phyloP scores from a whole-genome alignment of 2,113 vertebrate genomes.

The Melanerpes formicivorus region DNA sequence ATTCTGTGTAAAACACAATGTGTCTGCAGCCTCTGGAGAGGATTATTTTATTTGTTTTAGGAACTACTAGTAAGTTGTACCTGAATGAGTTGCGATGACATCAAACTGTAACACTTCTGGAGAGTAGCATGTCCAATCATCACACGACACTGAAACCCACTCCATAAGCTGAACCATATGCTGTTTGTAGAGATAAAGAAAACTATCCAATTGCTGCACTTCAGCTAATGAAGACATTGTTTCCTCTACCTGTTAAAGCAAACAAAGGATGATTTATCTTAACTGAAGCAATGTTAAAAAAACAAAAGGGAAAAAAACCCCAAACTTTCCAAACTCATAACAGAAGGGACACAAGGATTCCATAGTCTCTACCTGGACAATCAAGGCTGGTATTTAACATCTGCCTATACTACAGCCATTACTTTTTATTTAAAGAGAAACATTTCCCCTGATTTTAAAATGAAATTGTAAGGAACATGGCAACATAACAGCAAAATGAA shows the following conservation, averaged over 20 bases:
- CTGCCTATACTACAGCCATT: neutral
- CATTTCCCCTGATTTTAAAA: neutral
- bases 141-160: constrained; percentile 78
- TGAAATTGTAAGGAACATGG: neutral
- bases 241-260: constrained; percentile 79
- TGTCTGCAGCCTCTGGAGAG: neutral
- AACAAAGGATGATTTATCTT: neutral
- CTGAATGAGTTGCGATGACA: constrained; percentile 84
- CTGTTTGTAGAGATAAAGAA: constrained; percentile 78
- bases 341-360: neutral
- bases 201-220: constrained; percentile 71
- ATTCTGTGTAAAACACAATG: neutral
- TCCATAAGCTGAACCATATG: constrained; percentile 85
- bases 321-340: neutral
- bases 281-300: neutral
- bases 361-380: neutral
- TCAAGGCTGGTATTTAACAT: neutral
- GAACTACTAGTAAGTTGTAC: constrained; percentile 56
- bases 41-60: neutral
- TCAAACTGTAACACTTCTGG: constrained; percentile 84
- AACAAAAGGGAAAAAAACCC: accelerated
- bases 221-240: constrained; percentile 76
- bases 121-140: constrained; percentile 83
- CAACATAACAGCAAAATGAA: neutral
- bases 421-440: neutral